Conservation (phyloP, 2,113 vertebrate species). For the Colius striatus region DNA sequence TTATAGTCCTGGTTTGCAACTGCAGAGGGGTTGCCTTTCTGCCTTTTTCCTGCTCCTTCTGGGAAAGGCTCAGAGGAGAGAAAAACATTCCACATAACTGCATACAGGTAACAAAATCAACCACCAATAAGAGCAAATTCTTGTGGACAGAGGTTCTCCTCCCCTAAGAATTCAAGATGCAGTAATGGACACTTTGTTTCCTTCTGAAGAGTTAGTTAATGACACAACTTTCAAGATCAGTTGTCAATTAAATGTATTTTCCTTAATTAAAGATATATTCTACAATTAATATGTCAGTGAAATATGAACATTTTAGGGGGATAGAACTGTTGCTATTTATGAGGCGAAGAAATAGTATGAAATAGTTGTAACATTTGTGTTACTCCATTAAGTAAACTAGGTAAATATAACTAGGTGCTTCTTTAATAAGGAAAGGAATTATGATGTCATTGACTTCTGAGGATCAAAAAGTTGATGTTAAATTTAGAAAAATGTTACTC, state of each 20-base stretch:
- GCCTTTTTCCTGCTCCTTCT: neutral
- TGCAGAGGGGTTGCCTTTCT: neutral
- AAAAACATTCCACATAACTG: neutral
- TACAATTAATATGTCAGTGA: no score
- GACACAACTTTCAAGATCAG: neutral
- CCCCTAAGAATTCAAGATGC: neutral
- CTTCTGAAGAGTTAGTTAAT: neutral
- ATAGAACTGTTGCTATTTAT: no score
- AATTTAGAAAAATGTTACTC: no score
- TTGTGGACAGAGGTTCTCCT: neutral
- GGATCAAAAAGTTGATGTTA: no score
- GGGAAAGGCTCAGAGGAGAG: neutral
- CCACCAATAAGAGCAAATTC: neutral
- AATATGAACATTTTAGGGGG: no score
- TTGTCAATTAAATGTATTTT: neutral
- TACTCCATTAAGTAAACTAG: no score
- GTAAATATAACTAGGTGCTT: no score
- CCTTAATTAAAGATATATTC: no score
- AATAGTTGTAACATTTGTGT: no score
- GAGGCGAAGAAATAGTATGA: no score
- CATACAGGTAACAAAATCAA: neutral
- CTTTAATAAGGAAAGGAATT: no score
- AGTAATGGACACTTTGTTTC: neutral
- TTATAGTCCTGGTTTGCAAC: neutral
- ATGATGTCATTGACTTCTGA: no score